Base-by-base conservation (phyloP, 2,113 vertebrate species). In the Beaufortia kweichowensis region DNA sequence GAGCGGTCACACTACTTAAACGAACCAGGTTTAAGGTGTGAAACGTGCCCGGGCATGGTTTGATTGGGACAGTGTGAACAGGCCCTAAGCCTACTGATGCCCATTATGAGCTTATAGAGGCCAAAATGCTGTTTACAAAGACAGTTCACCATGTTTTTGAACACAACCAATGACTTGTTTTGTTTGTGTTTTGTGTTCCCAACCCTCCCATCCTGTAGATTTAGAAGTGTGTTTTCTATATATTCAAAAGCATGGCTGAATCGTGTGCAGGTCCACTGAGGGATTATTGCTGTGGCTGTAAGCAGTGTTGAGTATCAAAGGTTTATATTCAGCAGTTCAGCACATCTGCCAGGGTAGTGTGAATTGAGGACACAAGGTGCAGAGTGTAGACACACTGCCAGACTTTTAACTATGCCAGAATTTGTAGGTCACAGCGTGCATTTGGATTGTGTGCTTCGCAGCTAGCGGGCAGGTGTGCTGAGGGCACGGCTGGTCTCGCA, bases 391-490 rank as follows among this genome's bases (percentile, higher is more conserved):
- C 26, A 48, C 39, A 29, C 24, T 62, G 71, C 71, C 70, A 73
- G 55, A 73, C 70, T 73, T 24, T 46, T 60, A 28, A 59, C 56
- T 46, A 46, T 73, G 55, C 70, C 71, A 74, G 71, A 24, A 48
- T 74, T 61, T 74, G 71, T 74, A 74, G 71, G 71, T 74, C 71
- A 74, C 57, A 74, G 70, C 39, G 12, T 48, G 71, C 57, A 74
- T 26, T 61, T 28, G 57, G 56, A 31, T 24, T 19, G 57, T 31
- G 23, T 15, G 7, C 55, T 71, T 59, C 26, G 26, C 21, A 71
- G 69, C 69, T 70, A n/a, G 53, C 26, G 23, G 69, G 33, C 69
- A 28, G 69, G 69, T 71, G 69, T 4, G 23, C 33, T 1, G 17
- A 74, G 71, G 71, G 35, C 48, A 53, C 48, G 26, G 41, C 57